These are phyloP conservation scores for Myocastor coypus DNA, from an alignment of 2,113 vertebrate genomes.

Conservation along the genomic window DNA sequence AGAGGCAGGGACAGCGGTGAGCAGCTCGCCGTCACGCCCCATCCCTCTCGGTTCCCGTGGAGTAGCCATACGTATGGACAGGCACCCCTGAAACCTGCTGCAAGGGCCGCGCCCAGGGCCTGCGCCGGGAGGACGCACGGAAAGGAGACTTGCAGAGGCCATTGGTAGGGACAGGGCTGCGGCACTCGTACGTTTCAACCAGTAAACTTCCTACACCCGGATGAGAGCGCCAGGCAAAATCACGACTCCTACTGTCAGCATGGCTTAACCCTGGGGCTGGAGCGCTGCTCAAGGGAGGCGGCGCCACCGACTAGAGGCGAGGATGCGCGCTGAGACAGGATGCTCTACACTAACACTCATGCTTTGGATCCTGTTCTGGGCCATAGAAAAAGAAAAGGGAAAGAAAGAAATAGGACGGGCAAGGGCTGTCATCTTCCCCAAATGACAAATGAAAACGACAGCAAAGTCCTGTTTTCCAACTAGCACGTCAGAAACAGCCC, in stretches of 20 bases:
- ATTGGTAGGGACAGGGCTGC: not conserved
- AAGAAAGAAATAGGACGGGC: not conserved
- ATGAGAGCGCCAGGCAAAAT: not conserved
- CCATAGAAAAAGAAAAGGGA: not conserved
- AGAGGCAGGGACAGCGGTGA: not conserved
- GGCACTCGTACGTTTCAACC: not conserved
- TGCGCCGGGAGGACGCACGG: not conserved
- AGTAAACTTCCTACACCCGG: not conserved
- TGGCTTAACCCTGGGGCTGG: not conserved
- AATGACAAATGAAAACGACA: not conserved
- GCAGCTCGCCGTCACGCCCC: not conserved
- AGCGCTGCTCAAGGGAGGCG: not conserved
- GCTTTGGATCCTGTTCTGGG: not conserved
- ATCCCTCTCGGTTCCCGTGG: rapidly evolving
- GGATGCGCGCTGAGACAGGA: not conserved
- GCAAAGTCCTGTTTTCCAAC: not conserved
- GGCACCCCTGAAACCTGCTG: constrained; percentile 33
- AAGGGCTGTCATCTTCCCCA: not conserved
- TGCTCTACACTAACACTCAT: not conserved
- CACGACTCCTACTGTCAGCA: not conserved
- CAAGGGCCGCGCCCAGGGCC: not conserved
- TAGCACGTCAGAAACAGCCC: not conserved
- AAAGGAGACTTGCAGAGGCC: not conserved
- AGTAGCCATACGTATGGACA: too few species aligned
- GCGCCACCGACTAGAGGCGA: not conserved